Percentiles rank a stretch among this genome's conserved stretches.
Conservation (phyloP, 1,140 invertebrate genomes). For the Aphaenogaster floridana region DNA sequence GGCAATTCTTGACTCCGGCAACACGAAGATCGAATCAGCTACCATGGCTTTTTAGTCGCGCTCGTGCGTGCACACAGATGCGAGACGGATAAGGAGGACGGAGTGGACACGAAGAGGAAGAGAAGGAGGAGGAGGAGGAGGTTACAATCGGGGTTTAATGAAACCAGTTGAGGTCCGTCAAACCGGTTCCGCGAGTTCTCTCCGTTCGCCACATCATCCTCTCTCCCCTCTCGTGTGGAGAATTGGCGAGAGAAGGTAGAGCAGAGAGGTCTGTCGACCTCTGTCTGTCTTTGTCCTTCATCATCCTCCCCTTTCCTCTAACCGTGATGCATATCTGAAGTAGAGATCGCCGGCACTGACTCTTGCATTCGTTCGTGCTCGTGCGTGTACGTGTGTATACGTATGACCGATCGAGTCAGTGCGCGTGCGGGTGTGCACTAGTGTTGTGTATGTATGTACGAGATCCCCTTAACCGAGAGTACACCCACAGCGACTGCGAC, state of each 20-base stretch:
- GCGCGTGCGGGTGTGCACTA: neutral
- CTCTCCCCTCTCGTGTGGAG: conserved; percentile 26
- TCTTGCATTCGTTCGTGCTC: conserved; percentile 61
- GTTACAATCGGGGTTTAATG: conserved; percentile 84
- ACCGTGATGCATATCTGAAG: conserved; percentile 73
- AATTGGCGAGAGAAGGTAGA: conserved; percentile 53
- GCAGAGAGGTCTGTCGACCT: conserved; percentile 71
- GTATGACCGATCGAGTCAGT: conserved; percentile 35
- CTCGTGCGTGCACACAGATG: conserved; percentile 70
- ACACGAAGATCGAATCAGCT: conserved; percentile 63
- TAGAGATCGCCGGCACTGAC: conserved; percentile 75
- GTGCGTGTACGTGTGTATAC: neutral
- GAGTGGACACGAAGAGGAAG: conserved; percentile 21
- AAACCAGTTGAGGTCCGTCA: conserved; percentile 81
- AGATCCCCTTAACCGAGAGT: conserved; percentile 73
- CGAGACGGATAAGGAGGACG: conserved; percentile 64
- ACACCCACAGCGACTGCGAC: conserved; percentile 68
- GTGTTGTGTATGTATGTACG: conserved; percentile 17
- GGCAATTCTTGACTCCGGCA: conserved; percentile 58
- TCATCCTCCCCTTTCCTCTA: conserved; percentile 47
- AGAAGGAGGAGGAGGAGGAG: conserved; percentile 70
- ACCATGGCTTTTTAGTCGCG: conserved; percentile 64
- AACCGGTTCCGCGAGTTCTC: conserved; percentile 83
- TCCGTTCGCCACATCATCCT: conserved; percentile 67
- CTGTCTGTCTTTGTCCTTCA: conserved; percentile 25